phyloP scores from a whole-genome alignment of 2,113 vertebrate genomes.

The Myocastor coypus region DNA sequence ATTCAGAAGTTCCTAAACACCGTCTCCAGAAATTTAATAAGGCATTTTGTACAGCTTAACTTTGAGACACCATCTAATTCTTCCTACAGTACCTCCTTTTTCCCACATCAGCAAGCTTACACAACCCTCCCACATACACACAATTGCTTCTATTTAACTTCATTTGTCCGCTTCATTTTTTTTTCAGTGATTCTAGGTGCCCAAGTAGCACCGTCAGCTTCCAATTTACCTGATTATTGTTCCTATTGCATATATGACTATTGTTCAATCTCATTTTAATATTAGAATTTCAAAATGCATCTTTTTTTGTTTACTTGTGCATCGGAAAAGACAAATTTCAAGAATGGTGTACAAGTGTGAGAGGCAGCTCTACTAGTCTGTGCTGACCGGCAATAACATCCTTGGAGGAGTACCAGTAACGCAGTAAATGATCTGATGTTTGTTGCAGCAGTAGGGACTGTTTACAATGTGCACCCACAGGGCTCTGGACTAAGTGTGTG shows the following conservation, averaged over 20 bases:
- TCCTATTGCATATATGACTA: not conserved
- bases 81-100: not conserved
- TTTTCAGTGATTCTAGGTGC: not conserved
- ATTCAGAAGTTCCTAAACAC: not conserved
- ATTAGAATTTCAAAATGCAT: not conserved
- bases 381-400: not conserved
- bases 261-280: not conserved
- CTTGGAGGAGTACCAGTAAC: not conserved
- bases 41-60: not conserved
- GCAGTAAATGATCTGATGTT: not conserved
- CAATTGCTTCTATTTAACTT: not conserved
- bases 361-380: not conserved
- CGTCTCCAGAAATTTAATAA: not conserved
- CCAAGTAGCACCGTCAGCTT: not conserved
- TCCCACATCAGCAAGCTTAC: accelerated
- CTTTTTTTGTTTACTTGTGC: not conserved
- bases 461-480: accelerated
- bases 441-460: accelerated
- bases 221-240: not conserved
- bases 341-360: not conserved
- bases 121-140: not conserved
- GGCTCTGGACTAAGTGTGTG: accelerated
- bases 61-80: not conserved
- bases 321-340: not conserved
- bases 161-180: not conserved